Base-by-base conservation (phyloP, 2,797 vertebrate genomes). In the Gymnopithys bicolor region DNA sequence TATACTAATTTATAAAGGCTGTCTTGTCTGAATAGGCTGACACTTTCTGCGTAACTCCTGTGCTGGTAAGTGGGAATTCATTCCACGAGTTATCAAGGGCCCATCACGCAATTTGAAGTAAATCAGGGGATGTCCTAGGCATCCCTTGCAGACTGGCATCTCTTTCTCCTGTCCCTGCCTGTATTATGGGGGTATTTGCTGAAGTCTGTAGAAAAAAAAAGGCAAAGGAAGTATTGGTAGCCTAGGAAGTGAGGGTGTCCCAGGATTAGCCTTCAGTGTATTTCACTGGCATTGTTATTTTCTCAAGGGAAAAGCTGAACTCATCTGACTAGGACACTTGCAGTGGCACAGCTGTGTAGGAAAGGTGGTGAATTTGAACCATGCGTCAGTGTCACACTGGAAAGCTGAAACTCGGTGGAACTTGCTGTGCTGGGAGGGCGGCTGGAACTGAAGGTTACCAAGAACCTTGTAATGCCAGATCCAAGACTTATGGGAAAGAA, bases 1-100 rank as follows among this genome's bases (percentile, higher is more conserved):
- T 97, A 92, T 78, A 97, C 97, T 98, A 97, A 97, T 97, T 98
- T 98, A 97, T 97, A 96, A 97, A 97, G 95, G 96, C 92, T 98
- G 89, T 97, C 95, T 97, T 97, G 96, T 96, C 81, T 59, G 41
- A 92, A 88, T 97, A 98, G 96, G 97, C 96, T 95, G 96, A 97
- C 92, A 63, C 95, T 97, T 97, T 93, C 88, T 81, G 83, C 91
- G 19, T 93, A 80, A 95, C 85, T 93, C 93, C 86, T 37, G 21
- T 90, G 73, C 93, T 94, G 86, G 80, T 96, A 95, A 95, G 94
- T 94, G 91, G 94, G 86, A 92, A 76, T 82, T 90, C 35, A 90
- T 96, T 96, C 87, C 64, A 8, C 75, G 76, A 95, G 77, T 24
- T 59, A 77, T 93, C 76, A 82, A 53, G 14, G 5, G 28, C 79